Base-by-base conservation (phyloP, 1,140 invertebrate genomes). In the Kradibia gibbosae region DNA sequence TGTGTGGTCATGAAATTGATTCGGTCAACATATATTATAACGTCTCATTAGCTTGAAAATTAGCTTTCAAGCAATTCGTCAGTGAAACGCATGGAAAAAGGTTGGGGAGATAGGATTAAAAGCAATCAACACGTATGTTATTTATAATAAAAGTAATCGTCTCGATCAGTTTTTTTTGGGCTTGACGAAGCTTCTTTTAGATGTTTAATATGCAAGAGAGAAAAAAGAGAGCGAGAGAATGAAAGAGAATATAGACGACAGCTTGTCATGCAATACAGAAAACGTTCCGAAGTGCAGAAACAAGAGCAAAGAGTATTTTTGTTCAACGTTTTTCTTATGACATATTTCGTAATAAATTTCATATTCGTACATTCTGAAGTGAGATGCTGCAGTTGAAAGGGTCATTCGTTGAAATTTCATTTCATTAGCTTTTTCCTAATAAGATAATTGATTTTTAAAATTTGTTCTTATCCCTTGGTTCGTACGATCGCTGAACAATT, bases 181-280 rank as follows among this genome's bases (percentile, higher is more conserved):
- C 60, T 75, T 48, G n/a, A 70, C 72, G 60, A 55, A 55, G 31
- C 79, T 65, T 70, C 48, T 67, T 67, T 57, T 75, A 7, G 39
- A 28, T 60, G 53, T 62, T 80, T 53, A 39, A 71, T 65, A 83
- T 80, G 70, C 78, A 83, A 73, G 73, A 77, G 77, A 82, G 60
- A 50, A 71, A 83, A 75, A 39, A 67, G 45, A 70, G 57, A 57
- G 70, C 13, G 72, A 60, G 75, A 83, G 60, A 79, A 71, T 62
- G 62, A 50, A 53, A 82, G 76, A 75, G 31, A 65, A 83, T 82
- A 83, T 57, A 83, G 80, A 83, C 34, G 31, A 83, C 74, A 86
- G 84, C 78, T 71, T 57, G 48, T 81, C 86, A 86, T 86, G 86
- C 86, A 86, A 82, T 67, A 84, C 77, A 81, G 78, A 78, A 85